Evolutionary conservation across 2,888 invertebrate species (phyloP), one percentile per base, ranked within the genome.

Genomic region (Hedychridium roseum): DNA sequence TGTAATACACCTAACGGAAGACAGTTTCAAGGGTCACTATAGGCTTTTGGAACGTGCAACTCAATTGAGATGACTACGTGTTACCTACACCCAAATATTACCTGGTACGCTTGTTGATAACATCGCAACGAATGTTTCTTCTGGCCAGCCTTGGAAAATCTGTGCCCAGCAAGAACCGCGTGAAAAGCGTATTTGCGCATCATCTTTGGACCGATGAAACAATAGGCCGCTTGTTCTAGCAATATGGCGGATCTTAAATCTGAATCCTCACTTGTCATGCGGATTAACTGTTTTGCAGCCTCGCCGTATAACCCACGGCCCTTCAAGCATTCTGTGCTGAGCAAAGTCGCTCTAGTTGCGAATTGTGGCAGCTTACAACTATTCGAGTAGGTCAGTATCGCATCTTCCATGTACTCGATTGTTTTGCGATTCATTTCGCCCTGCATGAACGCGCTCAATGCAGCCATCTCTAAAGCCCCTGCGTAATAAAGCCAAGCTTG

Each of bases 401-500:
- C 94, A 73, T 94, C 94, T 71, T 97, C 97, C 88, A 98, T 92
- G 72, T 98, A 97, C 57, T 90, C 91, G 57, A 88, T 87, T 0
- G 91, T 90, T 79, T 92, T 92, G 32, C 88, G 83, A 54, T 85
- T 87, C 3, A 88, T 84, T 57, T 91, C 91, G 20, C 89, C 89
- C 43, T 89, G 86, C 91, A 96, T 92, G 72, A 94, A 96, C 1
- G 94, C 91, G 43, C 95, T 89, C 18, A 97, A 79, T 7, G 93
- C 92, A 3, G 97, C 96, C 97, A 97, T 97, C 82, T 96, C 97
- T 37, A 97, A 81, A 3, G 98, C 96, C 6, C 97, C 96, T 1
- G 98, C 97, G 79, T 92, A 97, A 78, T 97, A 93, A 18, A 97
- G 84, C 97, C 97, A 97, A 0, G 98, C 98, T 61, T 95, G 93